Percentiles rank a stretch among this genome's conserved stretches.
Conservation (phyloP, 2,888 invertebrate species). For the Platerodrilus igneus region DNA sequence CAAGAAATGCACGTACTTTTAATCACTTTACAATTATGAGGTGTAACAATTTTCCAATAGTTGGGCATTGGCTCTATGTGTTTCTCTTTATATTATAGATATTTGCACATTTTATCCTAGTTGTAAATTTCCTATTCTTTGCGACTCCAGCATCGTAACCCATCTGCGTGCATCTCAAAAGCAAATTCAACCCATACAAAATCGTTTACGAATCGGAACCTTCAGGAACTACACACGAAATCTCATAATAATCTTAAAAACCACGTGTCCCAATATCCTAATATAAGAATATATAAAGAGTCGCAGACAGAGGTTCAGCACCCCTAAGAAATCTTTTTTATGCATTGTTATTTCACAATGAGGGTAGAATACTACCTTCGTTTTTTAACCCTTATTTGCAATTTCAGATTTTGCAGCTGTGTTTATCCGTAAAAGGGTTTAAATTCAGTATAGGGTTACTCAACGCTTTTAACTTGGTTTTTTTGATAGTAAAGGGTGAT, state of each 20-base stretch:
- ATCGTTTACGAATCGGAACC: no score
- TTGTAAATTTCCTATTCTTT: no score
- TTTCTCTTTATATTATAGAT: no score
- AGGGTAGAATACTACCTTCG: conserved; percentile 16
- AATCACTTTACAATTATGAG: no score
- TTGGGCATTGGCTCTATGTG: no score
- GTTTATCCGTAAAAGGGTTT: conserved; percentile 33
- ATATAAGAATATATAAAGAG: conserved; percentile 11
- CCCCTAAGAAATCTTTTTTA: conserved; percentile 22
- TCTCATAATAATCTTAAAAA: conserved; percentile 25
- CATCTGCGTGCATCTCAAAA: no score
- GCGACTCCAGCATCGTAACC: no score
- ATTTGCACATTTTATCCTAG: no score
- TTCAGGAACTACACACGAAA: conserved; percentile 15
- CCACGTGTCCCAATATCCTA: conserved; percentile 21
- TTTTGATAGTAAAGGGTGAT: conserved; percentile 12
- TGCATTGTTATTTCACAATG: conserved; percentile 20
- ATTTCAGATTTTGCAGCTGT: conserved; percentile 30
- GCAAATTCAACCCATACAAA: no score
- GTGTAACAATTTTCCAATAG: no score
- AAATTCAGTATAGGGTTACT: conserved; percentile 32
- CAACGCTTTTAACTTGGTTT: conserved; percentile 23
- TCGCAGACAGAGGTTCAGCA: conserved; percentile 10
- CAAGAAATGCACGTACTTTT: no score
- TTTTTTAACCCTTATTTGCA: conserved; percentile 28